phyloP scores from a whole-genome alignment of 2,113 vertebrate species.

The Gambusia affinis region DNA sequence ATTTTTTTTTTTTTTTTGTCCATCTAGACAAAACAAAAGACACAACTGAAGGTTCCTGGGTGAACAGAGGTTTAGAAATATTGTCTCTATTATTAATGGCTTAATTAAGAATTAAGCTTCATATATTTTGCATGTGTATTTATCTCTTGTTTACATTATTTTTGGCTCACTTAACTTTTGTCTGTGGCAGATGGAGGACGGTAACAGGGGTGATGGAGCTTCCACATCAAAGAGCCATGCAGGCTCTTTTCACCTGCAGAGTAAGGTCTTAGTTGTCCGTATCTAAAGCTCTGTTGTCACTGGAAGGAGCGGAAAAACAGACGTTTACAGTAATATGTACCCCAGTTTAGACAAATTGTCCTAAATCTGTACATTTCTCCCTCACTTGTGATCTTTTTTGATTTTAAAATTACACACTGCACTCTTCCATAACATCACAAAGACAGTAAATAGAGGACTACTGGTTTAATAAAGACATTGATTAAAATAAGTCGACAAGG shows the following conservation, averaged over 20 bases:
- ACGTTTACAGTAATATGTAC: neutral
- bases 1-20: neutral
- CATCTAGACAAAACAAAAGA: neutral
- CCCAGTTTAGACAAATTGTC: neutral
- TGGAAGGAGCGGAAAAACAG: neutral
- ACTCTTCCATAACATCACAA: no score
- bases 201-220: conserved; percentile 73
- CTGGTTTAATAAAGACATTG: no score
- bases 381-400: no score
- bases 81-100: neutral
- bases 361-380: neutral
- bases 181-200: conserved; percentile 69
- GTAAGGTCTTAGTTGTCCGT: conserved; percentile 53
- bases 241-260: conserved; percentile 75
- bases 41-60: neutral
- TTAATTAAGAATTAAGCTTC: neutral
- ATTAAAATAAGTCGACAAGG: no score
- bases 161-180: conserved; percentile 20
- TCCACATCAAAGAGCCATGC: conserved; percentile 71
- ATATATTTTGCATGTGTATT: neutral
- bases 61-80: neutral
- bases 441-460: no score
- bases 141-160: neutral
- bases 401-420: no score
- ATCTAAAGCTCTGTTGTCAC: neutral